Base-by-base conservation (phyloP, 2,888 invertebrate genomes). In the Pristionchus exspectatus region DNA sequence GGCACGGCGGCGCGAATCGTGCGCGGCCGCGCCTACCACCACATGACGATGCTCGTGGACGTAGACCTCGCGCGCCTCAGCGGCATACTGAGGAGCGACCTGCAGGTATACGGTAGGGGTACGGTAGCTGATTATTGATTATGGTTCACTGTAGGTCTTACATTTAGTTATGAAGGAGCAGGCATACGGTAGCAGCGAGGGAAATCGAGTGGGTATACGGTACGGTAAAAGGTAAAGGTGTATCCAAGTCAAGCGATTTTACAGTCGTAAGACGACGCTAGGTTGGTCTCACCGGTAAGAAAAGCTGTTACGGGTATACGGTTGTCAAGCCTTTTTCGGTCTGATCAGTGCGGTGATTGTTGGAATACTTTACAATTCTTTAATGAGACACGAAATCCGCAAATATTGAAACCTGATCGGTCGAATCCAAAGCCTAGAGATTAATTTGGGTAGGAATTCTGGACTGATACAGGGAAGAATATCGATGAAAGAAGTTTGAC, bases 1-100 rank as follows among this genome's bases (percentile, higher is more conserved):
- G 99, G 98, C 93, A 98, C 98, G 87, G 98, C 99, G 86, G 97
- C 98, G 1, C 98, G 98, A 96, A 96, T 98, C 90, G 98, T 98
- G 90, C 96, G 97, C 92, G 96, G 97, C 18, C 97, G 97, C 95
- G 97, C 98, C n/a, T 99, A 99, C 96, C 99, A 99, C 95, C 99
- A 99, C 95, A 98, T 98, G 96, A 99, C 99, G 7, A 96, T 99
- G 92, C 96, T 98, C 95, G 97, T 98, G 91, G 97, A 97, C 95
- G 97, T 97, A 0, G 94, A 96, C 88, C 89, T 93, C 24, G 38
- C 77, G 24, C 72, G 90, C 12, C 90, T 95, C 72, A 89, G 91
- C 30, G 87, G 85, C 2, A 90, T 93, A 0, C 90, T 95, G 18
- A 90, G 91, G 87, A 94, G 93, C 27, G 91, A 91, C 4, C 33